Evolutionary conservation across 2,113 vertebrate genomes (phyloP).

Genomic region (Spea bombifrons): DNA sequence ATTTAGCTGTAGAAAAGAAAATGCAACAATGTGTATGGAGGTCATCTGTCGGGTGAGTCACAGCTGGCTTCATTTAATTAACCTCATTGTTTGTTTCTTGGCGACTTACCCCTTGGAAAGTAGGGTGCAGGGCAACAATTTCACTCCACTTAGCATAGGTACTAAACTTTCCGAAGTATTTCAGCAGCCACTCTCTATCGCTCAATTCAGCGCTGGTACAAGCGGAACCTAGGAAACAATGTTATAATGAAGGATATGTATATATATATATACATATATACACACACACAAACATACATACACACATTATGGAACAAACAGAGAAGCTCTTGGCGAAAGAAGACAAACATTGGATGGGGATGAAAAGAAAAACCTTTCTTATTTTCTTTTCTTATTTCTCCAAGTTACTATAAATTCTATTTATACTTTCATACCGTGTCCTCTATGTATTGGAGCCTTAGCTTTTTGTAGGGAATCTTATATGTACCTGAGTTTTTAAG

Average conservation of each 20-base stretch:
- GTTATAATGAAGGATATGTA: background rate
- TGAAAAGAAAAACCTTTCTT: too few species aligned
- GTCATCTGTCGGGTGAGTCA: too few species aligned
- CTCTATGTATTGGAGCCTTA: too few species aligned
- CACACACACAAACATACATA: too few species aligned
- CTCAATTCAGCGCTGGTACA: background rate
- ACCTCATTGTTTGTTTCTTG: background rate
- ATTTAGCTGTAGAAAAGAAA: slow-evolving; percentile 9
- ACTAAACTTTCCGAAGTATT: slow-evolving; percentile 28
- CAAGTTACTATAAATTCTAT: too few species aligned
- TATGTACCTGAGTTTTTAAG: slow-evolving; percentile 43
- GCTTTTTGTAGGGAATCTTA: background rate
- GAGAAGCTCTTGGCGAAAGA: too few species aligned
- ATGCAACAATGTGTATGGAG: background rate
- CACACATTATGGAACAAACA: too few species aligned
- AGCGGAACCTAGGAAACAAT: slow-evolving; percentile 28
- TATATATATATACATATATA: too few species aligned
- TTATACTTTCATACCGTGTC: too few species aligned
- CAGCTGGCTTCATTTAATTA: background rate
- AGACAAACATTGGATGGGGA: too few species aligned
- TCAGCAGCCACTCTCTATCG: slow-evolving; percentile 39
- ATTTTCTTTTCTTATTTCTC: too few species aligned
- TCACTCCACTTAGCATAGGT: slow-evolving; percentile 15
- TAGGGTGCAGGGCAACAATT: slow-evolving; percentile 17
- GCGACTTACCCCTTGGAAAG: slow-evolving; percentile 47